Conservation (phyloP, 2,888 invertebrate species). For the Octodonta nipae region DNA sequence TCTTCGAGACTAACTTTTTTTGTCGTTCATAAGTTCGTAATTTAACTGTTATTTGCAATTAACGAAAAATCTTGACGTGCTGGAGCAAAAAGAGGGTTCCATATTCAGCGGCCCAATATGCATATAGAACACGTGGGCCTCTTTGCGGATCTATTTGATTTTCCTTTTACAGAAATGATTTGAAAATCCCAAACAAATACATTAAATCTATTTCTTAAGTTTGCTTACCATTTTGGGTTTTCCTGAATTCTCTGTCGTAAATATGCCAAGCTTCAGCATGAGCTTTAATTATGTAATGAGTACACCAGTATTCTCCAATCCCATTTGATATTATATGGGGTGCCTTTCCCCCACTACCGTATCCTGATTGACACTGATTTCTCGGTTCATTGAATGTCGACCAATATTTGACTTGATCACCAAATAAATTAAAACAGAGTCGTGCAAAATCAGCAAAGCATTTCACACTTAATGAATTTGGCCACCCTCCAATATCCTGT, state of each 20-base stretch:
- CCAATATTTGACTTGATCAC: slow-evolving; percentile 35
- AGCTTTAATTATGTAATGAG: slow-evolving; percentile 47
- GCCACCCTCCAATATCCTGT: slow-evolving; percentile 47
- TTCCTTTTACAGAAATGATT: too few relatives aligned
- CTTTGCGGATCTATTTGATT: too few relatives aligned
- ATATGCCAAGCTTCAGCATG: slow-evolving; percentile 50
- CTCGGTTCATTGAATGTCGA: slow-evolving; percentile 43
- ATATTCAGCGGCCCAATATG: too few relatives aligned
- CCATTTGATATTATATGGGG: slow-evolving; percentile 26
- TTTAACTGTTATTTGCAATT: too few relatives aligned
- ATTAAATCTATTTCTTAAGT: too few relatives aligned
- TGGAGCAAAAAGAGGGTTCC: too few relatives aligned
- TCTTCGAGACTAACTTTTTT: too few relatives aligned
- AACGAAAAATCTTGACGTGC: too few relatives aligned
- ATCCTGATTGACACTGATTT: too few relatives aligned
- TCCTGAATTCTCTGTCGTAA: slow-evolving; percentile 43
- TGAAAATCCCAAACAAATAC: too few relatives aligned
- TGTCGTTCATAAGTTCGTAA: too few relatives aligned
- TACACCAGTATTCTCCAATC: slow-evolving; percentile 46
- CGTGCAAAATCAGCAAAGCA: slow-evolving; percentile 45
- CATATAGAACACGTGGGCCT: too few relatives aligned
- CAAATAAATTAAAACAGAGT: slow-evolving; percentile 36
- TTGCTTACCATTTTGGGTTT: slow-evolving; percentile 33
- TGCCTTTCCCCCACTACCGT: neutral
- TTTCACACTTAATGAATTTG: slow-evolving; percentile 43